phyloP scores from a whole-genome alignment of 2,888 invertebrate genomes.

The Callyntrura sp. region DNA sequence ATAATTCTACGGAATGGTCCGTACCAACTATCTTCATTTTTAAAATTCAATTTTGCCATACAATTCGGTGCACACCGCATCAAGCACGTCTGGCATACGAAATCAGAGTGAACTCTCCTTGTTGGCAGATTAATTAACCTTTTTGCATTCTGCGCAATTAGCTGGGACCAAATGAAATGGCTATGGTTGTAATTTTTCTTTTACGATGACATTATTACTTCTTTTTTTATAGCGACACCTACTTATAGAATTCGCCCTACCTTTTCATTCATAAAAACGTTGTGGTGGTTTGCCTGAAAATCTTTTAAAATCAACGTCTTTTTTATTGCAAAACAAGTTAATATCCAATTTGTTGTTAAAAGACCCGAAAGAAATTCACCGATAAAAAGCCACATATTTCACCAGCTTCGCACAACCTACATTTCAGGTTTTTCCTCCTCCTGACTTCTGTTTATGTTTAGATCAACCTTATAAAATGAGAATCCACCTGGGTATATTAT shows the following conservation, averaged over 20 bases:
- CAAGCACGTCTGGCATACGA: no score
- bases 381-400: conserved; percentile 38
- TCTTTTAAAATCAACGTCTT: background rate
- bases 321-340: no score
- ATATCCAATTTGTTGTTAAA: background rate
- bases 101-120: no score
- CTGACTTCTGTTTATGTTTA: background rate
- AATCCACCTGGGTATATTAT: background rate
- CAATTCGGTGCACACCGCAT: background rate
- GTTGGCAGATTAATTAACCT: background rate
- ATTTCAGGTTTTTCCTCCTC: conserved; percentile 65
- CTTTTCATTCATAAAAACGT: conserved; percentile 31
- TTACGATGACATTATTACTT: background rate
- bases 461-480: background rate
- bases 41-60: background rate
- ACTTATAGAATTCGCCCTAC: background rate
- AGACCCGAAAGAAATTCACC: background rate
- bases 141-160: conserved; percentile 3
- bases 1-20: background rate
- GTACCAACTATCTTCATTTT: background rate
- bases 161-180: background rate
- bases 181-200: background rate
- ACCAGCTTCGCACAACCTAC: conserved; percentile 51
- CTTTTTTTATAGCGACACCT: background rate
- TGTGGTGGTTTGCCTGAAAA: background rate